Conservation (phyloP, 53 echinoderm and acorn worm genomes). For the Hippasteria phrygiana region DNA sequence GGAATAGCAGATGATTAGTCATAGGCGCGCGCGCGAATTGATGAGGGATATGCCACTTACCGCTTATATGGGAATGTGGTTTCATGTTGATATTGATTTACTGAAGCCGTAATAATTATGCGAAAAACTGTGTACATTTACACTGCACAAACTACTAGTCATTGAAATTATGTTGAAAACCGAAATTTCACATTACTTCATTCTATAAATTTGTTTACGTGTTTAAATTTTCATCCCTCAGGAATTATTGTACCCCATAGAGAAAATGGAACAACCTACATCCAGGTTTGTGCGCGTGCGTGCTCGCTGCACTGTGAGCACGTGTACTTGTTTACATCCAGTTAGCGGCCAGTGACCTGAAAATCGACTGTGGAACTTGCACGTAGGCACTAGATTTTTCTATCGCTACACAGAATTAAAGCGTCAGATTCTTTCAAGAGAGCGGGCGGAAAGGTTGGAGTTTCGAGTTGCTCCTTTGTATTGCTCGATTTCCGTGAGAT, state of each 20-base stretch:
- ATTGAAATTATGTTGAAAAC: too few species aligned
- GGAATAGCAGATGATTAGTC: too few species aligned
- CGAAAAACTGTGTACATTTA: too few species aligned
- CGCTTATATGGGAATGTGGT: too few species aligned
- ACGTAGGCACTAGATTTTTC: conserved; percentile 15
- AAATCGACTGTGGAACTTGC: not conserved
- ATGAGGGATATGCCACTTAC: too few species aligned
- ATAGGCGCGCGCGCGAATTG: too few species aligned
- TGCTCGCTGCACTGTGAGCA: not conserved
- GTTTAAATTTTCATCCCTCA: too few species aligned
- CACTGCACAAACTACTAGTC: too few species aligned
- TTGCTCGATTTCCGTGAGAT: conserved; percentile 8
- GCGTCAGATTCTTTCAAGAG: not conserved
- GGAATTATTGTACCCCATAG: not conserved
- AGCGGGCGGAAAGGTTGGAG: not conserved
- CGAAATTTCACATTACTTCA: too few species aligned
- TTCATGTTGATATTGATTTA: too few species aligned
- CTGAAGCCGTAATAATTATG: too few species aligned
- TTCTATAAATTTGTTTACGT: too few species aligned
- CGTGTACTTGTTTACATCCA: conserved; percentile 33
- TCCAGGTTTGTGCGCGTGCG: conserved; percentile 11
- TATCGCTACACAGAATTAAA: not conserved
- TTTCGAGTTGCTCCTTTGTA: not conserved
- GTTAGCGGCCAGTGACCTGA: not conserved
- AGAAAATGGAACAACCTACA: not conserved